A percentile compares a stretch with the other conserved stretches of the same genome.
phyloP scores from a whole-genome alignment of 2,797 vertebrate species.

The Mormyrops attenuatus region DNA sequence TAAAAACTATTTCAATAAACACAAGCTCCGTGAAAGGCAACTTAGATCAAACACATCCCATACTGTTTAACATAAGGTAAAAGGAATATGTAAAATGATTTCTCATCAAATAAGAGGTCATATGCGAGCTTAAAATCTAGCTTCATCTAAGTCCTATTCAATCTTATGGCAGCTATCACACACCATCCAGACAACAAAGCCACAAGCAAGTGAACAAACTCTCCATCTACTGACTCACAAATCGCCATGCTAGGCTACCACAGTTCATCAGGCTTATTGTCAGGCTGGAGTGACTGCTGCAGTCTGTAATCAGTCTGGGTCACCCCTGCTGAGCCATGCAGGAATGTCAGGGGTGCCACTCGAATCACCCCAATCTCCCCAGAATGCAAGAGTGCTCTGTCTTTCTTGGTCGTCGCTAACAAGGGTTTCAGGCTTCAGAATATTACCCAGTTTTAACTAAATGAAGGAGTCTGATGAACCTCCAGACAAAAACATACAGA shows the following conservation, averaged over 20 bases:
- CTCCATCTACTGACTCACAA: not conserved
- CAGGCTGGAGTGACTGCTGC: not conserved
- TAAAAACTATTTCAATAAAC: conserved; percentile 52
- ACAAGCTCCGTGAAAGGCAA: conserved; percentile 46
- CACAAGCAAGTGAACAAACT: not conserved
- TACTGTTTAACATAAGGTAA: not conserved
- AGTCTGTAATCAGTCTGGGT: not conserved
- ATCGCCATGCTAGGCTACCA: not conserved
- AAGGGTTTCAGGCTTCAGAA: not conserved
- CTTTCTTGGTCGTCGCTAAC: not conserved
- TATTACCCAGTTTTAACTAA: not conserved
- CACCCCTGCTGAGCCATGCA: not conserved
- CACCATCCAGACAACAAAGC: not conserved
- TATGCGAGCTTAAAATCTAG: not conserved
- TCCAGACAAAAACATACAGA: not conserved
- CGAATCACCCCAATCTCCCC: not conserved
- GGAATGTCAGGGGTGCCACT: not conserved
- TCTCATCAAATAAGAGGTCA: not conserved
- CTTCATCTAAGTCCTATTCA: not conserved
- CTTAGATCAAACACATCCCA: not conserved
- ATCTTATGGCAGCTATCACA: not conserved
- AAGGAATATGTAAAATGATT: not conserved
- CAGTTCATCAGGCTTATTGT: not conserved
- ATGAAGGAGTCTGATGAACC: not conserved
- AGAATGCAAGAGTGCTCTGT: not conserved